Evolutionary conservation across 2,888 invertebrate genomes (phyloP), one percentile per base, ranked within the genome.

Genomic region (Norana najaformis): DNA sequence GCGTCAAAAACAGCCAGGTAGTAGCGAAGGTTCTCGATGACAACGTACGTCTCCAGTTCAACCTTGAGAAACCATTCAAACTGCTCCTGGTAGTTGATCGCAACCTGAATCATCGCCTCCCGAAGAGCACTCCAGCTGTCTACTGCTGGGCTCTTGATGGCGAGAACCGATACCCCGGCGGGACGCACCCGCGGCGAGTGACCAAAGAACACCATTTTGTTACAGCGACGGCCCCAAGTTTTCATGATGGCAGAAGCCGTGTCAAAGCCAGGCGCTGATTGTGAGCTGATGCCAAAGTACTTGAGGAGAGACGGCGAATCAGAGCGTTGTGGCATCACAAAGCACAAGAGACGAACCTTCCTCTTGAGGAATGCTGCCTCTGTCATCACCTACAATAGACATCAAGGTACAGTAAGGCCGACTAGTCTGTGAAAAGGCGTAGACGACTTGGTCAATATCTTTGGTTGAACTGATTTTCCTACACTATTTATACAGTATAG

Each of bases 1-100:
- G 90, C 83, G 88, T 91, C 89, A n/a, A 88, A 89, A n/a, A 91
- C 90, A n/a, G 90, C 36, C 36, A 91, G 47, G n/a, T 90, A 91
- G 89, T 91, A 91, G 13, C 41, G 53, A 23, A 91, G 89, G 88
- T 91, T 91, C 83, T 91, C 91, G 23, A 91, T 83, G 14, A 91
- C 88, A 30, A 91, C 88, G 37, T 85, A 91, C 6, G 91, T 91
- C 37, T 91, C 91, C 34, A 91, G 90, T 20, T 91, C 91, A 39
- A 90, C 90, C 30, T 38, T 37, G 30, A 91, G 39, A 69, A 91
- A 90, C 91, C 91, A 91, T 35, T 91, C 90, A 39, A 69, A 91
- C 8, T 89, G n/a, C 11, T 91, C 90, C 88, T 89, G 36, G 41
- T 90, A 89, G 34, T 88, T 39, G 18, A 88, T 39, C 0, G 89